Percentiles rank a stretch among this genome's conserved stretches.
phyloP scores from a whole-genome alignment of 2,797 vertebrate species.

The Poliocrania exsul region DNA sequence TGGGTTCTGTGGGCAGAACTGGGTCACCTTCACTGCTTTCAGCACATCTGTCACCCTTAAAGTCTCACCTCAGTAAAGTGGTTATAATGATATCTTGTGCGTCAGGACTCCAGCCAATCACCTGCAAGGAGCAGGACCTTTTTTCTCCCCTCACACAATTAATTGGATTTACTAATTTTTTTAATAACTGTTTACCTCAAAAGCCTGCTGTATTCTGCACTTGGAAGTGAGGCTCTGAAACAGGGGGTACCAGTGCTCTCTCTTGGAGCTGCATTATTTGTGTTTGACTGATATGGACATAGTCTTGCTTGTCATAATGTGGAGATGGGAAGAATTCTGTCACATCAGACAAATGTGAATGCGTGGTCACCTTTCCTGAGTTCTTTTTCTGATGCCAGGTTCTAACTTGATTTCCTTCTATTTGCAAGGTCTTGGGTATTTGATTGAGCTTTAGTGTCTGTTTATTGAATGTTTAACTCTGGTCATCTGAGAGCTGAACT shows the following conservation, averaged over 20 bases:
- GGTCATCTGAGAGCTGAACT: background rate
- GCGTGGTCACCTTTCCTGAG: background rate
- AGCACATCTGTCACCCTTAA: background rate
- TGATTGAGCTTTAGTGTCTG: background rate
- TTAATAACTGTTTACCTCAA: background rate
- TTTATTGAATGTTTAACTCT: background rate
- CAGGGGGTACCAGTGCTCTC: background rate
- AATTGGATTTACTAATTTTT: background rate
- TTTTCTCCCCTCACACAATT: background rate
- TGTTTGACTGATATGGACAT: background rate
- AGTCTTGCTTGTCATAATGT: background rate
- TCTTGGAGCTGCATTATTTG: background rate
- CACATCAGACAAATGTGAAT: background rate
- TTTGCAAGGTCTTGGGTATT: background rate
- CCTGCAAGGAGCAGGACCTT: background rate
- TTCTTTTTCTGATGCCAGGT: background rate
- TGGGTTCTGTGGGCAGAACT: background rate
- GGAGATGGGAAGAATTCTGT: background rate
- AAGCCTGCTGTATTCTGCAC: background rate
- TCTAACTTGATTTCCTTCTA: background rate
- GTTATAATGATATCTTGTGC: background rate
- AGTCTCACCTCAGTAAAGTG: background rate
- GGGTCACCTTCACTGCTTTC: background rate
- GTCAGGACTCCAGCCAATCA: background rate
- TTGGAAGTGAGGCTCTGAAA: background rate